phyloP scores from a whole-genome alignment of 2,113 vertebrate species.

The Passer domesticus region DNA sequence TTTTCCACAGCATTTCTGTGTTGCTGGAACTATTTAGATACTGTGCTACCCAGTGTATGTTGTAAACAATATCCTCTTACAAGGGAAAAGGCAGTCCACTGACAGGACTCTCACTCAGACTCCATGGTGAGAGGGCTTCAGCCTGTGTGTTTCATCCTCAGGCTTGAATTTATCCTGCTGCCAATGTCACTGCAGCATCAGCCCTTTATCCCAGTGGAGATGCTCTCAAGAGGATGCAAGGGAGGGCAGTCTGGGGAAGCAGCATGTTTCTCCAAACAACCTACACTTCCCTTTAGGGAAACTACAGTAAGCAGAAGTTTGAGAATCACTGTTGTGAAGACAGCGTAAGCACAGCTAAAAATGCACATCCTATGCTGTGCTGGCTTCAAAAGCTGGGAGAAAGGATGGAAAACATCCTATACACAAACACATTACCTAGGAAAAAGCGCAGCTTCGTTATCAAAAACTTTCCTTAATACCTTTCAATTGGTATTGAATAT shows the following conservation, averaged over 20 bases:
- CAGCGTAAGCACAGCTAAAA: background rate
- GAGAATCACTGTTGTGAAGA: background rate
- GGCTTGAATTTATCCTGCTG: background rate
- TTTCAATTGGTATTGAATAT: background rate
- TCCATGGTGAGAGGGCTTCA: background rate
- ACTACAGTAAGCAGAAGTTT: background rate
- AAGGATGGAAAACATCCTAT: background rate
- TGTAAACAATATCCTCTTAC: background rate
- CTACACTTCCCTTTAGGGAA: background rate
- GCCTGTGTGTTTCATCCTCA: background rate
- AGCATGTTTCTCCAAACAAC: background rate
- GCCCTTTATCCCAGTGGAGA: background rate
- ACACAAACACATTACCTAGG: background rate
- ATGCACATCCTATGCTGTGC: background rate
- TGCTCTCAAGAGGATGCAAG: fast-evolving
- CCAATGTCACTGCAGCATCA: background rate
- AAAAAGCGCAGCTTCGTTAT: background rate
- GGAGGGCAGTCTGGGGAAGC: background rate
- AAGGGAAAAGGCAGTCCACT: background rate
- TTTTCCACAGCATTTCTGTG: background rate
- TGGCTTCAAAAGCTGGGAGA: background rate
- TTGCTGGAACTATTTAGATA: background rate
- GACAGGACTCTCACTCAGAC: background rate
- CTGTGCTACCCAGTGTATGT: background rate
- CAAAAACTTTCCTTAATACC: background rate